These are phyloP conservation scores for Apostichopus leukothele DNA, from an alignment of 53 echinoderm and acorn worm genomes.

Conservation along the genomic window DNA sequence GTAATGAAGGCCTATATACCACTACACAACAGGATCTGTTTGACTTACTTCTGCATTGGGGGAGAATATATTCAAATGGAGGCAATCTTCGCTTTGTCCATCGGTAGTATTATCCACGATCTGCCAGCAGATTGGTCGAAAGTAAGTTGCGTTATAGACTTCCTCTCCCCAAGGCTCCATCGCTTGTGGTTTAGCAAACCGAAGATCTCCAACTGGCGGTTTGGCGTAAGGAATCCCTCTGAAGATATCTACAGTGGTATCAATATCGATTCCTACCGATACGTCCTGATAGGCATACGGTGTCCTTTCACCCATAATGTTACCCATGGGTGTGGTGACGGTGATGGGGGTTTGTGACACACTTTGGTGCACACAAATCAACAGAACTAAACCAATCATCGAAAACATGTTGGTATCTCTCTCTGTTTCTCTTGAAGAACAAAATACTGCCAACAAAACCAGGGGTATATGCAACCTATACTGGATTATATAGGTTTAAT, in stretches of 20 bases:
- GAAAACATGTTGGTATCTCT: too few relatives aligned
- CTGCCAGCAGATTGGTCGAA: slow-evolving; percentile 12
- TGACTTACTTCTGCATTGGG: slow-evolving; percentile 16
- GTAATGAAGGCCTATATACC: too few relatives aligned
- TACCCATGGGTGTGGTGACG: slow-evolving; percentile 49
- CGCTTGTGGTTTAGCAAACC: slow-evolving; percentile 49
- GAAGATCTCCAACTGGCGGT: slow-evolving; percentile 57
- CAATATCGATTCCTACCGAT: slow-evolving; percentile 30
- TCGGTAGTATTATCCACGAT: not conserved
- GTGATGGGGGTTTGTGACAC: slow-evolving; percentile 28
- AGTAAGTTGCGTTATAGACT: not conserved
- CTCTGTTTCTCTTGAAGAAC: too few relatives aligned
- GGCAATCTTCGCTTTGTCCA: slow-evolving; percentile 16
- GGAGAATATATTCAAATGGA: slow-evolving; percentile 20
- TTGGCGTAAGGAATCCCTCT: slow-evolving; percentile 65
- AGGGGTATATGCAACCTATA: too few relatives aligned
- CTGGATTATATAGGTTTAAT: too few relatives aligned
- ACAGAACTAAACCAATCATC: too few relatives aligned
- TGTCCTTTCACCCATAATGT: slow-evolving; percentile 50
- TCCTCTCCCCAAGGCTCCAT: slow-evolving; percentile 37
- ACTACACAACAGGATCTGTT: not conserved
- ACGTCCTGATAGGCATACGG: slow-evolving; percentile 30
- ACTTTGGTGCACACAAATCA: not conserved
- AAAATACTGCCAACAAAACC: too few relatives aligned
- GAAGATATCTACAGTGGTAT: slow-evolving; percentile 62